Base-by-base conservation (phyloP, 2,797 vertebrate species). In the Taenioides sp. region DNA sequence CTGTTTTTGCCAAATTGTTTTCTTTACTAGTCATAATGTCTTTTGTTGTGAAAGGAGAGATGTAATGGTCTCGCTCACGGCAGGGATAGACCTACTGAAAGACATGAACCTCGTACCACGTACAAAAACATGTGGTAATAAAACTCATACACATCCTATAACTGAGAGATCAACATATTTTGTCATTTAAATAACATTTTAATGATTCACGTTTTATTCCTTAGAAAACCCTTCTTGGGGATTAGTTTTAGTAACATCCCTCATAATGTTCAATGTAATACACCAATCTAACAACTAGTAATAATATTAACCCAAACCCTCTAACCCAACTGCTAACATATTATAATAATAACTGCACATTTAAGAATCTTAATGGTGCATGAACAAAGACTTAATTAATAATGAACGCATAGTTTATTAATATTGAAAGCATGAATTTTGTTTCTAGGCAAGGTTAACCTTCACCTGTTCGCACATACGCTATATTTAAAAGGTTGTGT, bases 1-100 rank as follows among this genome's bases (percentile, higher is more conserved):
- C 70, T 84, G 82, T 88, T 84, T 86, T 88, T 87, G 88, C 85
- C 82, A 83, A 84, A 79, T 84, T 80, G 84, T 89, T 89, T 86
- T 83, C 80, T 75, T 83, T 75, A 70, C 83, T 86, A 79, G 75
- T 86, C 85, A 86, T 89, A 72, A 82, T 82, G 83, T 80, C 60
- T 87, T 89, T 88, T 84, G 80, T 87, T 86, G 86, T 85, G 80
- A 85, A 86, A 88, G 54, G 68, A 81, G 74, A 86, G 78, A 87
- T 80, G 80, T 86, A 89, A 84, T 86, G 72, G 83, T 75, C 80
- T 87, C 80, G 85, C 88, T 89, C 87, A 91, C 80, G 80, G 77
- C 84, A 87, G 82, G 82, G 73, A 69, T 65, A 76, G 73, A 64
- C 71, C 66, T 76, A 68, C 69, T 81, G 72, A 67, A 72, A 54